Evolutionary conservation across 2,888 invertebrate genomes (phyloP).

Genomic region (Cremastobaeus sp.): DNA sequence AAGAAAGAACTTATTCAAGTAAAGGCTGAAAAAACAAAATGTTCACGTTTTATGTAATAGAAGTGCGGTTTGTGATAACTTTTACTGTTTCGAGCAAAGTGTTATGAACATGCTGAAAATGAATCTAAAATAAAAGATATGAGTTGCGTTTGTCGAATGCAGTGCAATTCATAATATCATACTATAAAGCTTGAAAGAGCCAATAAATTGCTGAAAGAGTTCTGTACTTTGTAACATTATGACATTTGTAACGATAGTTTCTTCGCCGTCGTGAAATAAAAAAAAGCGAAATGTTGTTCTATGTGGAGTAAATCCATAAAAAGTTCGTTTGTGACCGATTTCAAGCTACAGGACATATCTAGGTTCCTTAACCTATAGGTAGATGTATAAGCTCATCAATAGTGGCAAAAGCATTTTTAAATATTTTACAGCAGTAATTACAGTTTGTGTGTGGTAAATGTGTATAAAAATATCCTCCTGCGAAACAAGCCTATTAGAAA

Average conservation of each 20-base stretch:
- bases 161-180: slow-evolving; percentile 34
- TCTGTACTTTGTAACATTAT: slow-evolving; percentile 53
- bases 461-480: too few relatives aligned
- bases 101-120: too few relatives aligned
- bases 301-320: slow-evolving; percentile 57
- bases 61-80: slow-evolving; percentile 5
- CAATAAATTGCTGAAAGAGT: slow-evolving; percentile 56
- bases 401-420: too few relatives aligned
- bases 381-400: too few relatives aligned
- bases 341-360: slow-evolving; percentile 36
- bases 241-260: slow-evolving; percentile 53
- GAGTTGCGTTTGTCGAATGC: slow-evolving; percentile 30
- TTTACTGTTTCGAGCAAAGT: too few relatives aligned
- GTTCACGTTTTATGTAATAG: too few relatives aligned
- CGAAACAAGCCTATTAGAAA: too few relatives aligned
- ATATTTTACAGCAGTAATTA: too few relatives aligned
- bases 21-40: too few relatives aligned
- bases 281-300: slow-evolving; percentile 38
- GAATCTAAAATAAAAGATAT: slow-evolving; percentile 24
- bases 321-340: slow-evolving; percentile 52
- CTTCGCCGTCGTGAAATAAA: slow-evolving; percentile 32
- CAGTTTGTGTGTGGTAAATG: too few relatives aligned
- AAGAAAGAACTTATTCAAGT: too few relatives aligned
- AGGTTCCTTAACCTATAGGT: too few relatives aligned
- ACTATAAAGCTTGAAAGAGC: slow-evolving; percentile 27